Base-by-base conservation (phyloP, 2,888 invertebrate species). In the Ephialtes manifestator region DNA sequence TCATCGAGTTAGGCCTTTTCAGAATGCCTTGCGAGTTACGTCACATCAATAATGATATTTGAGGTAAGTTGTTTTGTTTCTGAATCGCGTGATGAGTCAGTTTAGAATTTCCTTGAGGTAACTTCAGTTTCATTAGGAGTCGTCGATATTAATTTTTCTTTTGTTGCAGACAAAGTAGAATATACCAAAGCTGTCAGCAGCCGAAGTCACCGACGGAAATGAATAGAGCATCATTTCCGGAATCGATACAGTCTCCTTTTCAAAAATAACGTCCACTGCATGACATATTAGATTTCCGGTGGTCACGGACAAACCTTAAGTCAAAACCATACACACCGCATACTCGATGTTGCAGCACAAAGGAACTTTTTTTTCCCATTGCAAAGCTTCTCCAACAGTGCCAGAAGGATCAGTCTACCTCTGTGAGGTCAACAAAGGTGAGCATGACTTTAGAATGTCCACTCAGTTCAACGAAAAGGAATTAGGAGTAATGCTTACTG, bases 131-230 rank as follows among this genome's bases (percentile, higher is more conserved):
- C n/a, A n/a, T n/a, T n/a, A n/a, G n/a, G n/a, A n/a, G n/a, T n/a
- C n/a, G n/a, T n/a, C n/a, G n/a, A 3, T 39, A 10, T 39, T 46
- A 1, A 46, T 13, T 0, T 46, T 48, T 48, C 15, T 48, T 48
- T 48, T 48, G 4, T n/a, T n/a, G 48, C 15, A 48, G n/a, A 35
- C 8, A 7, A 48, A 48, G 1, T 4, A 8, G 8, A 35, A 35
- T 60, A 74, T 77, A 84, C 74, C 53, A 81, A 81, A 68, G 58
- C 58, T 31, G 43, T 15, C 39, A 28, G 53, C 10, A 60, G 51
- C 65, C 18, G 77, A 81, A 81, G 84, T 81, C 84, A 81, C 46
- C 46, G 77, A 77, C 60, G 76, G 35, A 78, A 74, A 77, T 60
- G 74, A 24, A 72, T 60, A 20, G 60, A 51, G 77, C 72, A 72